Conservation (phyloP, 2,888 invertebrate genomes). For the Xestia ashworthii region DNA sequence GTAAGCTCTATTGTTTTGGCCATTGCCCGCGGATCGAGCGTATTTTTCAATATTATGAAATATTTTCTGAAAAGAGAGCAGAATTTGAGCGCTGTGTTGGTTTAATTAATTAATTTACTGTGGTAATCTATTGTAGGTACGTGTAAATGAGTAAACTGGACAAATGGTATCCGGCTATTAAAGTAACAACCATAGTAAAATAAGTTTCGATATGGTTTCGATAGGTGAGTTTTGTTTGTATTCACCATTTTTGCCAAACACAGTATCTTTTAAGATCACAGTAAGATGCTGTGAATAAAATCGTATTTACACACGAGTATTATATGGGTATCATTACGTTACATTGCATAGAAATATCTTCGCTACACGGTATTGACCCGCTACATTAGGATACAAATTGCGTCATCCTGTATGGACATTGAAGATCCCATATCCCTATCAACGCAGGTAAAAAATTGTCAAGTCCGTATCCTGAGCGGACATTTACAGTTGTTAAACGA, state of each 20-base stretch:
- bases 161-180: background rate
- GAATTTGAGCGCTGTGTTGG: conserved; percentile 15
- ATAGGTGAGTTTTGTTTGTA: background rate
- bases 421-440: conserved; percentile 28
- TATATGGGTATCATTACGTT: conserved; percentile 41
- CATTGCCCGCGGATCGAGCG: conserved; percentile 32
- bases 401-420: conserved; percentile 50
- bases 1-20: conserved; percentile 63
- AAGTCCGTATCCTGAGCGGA: conserved; percentile 42
- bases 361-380: conserved; percentile 29
- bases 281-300: background rate
- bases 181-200: background rate
- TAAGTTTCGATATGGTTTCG: background rate
- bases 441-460: conserved; percentile 41
- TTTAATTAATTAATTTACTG: conserved; percentile 15
- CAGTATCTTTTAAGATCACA: background rate
- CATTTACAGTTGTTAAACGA: conserved; percentile 25
- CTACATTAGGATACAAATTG: conserved; percentile 45
- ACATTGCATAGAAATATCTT: conserved; percentile 22
- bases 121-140: conserved; percentile 1
- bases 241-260: background rate
- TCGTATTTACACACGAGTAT: conserved; percentile 9
- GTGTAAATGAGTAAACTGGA: background rate
- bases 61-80: conserved; percentile 33
- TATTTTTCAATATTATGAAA: conserved; percentile 44